These are phyloP conservation scores for Daubentonia madagascariensis DNA, from an alignment of 2,113 vertebrate genomes.

Conservation along the genomic window DNA sequence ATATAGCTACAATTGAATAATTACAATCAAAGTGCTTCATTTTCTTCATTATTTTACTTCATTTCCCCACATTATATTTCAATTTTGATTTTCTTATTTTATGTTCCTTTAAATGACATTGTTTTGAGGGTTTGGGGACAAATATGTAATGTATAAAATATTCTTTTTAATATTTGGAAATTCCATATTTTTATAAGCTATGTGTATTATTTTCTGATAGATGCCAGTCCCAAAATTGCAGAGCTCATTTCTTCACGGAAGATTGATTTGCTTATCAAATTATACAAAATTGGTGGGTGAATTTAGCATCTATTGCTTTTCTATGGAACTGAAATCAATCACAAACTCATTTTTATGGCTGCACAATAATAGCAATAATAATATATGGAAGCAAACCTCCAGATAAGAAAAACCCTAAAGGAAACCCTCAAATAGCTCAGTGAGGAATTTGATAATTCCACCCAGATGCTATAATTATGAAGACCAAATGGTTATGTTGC, in stretches of 20 bases:
- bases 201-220: background rate
- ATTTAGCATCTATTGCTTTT: slow-evolving; percentile 51
- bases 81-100: background rate
- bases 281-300: slow-evolving; percentile 29
- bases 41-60: background rate
- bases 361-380: slow-evolving; percentile 61
- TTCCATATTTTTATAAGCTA: slow-evolving; percentile 46
- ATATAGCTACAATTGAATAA: background rate
- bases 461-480: slow-evolving; percentile 44
- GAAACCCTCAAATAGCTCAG: background rate
- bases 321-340: slow-evolving; percentile 46
- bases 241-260: slow-evolving; percentile 27
- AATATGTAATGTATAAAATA: background rate
- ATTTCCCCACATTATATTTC: background rate
- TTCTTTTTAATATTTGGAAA: background rate
- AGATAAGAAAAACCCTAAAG: slow-evolving; percentile 55
- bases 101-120: background rate
- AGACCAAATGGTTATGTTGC: background rate
- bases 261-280: slow-evolving; percentile 65
- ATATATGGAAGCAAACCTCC: slow-evolving; percentile 54
- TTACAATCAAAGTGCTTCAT: background rate
- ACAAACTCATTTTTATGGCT: slow-evolving; percentile 59
- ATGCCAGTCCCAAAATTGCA: background rate
- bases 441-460: background rate
- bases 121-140: background rate